Conservation (phyloP, 2,113 vertebrate species). For the Mystacornis crossleyi region DNA sequence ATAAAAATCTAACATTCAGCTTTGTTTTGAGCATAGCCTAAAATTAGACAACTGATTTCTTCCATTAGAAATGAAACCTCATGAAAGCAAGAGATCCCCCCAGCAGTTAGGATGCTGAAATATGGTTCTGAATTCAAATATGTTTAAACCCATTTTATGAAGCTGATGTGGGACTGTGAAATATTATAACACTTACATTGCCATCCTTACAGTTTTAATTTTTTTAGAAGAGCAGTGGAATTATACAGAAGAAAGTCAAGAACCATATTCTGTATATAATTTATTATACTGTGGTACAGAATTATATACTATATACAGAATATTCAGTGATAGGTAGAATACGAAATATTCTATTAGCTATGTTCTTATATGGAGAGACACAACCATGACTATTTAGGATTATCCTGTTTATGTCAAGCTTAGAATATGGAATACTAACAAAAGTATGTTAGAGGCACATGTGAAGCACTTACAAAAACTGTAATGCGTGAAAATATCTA, state of each 20-base stretch:
- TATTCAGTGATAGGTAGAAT: not conserved
- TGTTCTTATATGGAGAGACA: not conserved
- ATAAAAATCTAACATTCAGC: not conserved
- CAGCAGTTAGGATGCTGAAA: not conserved
- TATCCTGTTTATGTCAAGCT: not conserved
- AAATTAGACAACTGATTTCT: not conserved
- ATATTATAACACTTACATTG: not conserved
- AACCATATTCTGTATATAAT: not conserved
- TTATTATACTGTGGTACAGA: not conserved
- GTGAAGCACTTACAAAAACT: not conserved
- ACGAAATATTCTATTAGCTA: not conserved
- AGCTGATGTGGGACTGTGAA: not conserved
- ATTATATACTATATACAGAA: not conserved
- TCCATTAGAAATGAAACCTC: not conserved
- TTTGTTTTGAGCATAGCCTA: not conserved
- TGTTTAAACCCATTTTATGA: not conserved
- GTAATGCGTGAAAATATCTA: not conserved
- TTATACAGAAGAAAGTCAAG: not conserved
- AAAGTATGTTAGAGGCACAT: not conserved
- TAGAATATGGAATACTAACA: not conserved
- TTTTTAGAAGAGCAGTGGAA: accelerated
- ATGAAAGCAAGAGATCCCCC: not conserved
- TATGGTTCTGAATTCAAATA: not conserved
- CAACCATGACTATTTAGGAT: not conserved
- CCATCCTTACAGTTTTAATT: not conserved